Percentiles rank a stretch among this genome's conserved stretches.
These are phyloP conservation scores for Hydra vulgaris DNA, from an alignment of 30 jellyfish, hydroid and myxozoan genomes.

Conservation along the genomic window DNA sequence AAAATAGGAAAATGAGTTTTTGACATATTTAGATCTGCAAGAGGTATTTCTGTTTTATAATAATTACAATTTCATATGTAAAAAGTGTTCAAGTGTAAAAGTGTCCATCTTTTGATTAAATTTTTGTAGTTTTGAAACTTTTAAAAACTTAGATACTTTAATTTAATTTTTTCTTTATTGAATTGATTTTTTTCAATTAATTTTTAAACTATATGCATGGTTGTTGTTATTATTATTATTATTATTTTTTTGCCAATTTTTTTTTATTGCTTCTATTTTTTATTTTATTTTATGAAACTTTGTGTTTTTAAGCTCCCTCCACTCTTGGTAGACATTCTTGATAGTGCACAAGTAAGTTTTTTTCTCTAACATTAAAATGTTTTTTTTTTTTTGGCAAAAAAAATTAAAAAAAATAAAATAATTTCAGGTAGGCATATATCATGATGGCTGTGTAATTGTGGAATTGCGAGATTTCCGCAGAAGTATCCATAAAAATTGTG, in stretches of 20 bases:
- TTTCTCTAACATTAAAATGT: neutral
- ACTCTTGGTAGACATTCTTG: slow-evolving; percentile 56
- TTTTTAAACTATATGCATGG: too few species aligned
- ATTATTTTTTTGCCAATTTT: too few species aligned
- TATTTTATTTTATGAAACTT: neutral
- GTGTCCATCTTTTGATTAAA: neutral
- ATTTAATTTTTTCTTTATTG: neutral
- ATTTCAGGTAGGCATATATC: slow-evolving; percentile 55
- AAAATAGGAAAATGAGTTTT: slow-evolving; percentile 69
- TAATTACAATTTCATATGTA: neutral
- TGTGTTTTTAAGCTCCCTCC: slow-evolving; percentile 59
- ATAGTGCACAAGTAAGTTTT: slow-evolving; percentile 52
- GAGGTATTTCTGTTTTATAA: slow-evolving; percentile 24
- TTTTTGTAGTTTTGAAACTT: neutral
- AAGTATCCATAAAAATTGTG: slow-evolving; percentile 40
- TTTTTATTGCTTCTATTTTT: too few species aligned
- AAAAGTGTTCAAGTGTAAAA: neutral
- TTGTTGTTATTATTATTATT: too few species aligned
- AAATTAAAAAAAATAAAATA: neutral
- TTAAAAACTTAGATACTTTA: neutral
- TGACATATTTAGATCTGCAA: slow-evolving; percentile 73
- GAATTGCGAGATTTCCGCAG: slow-evolving; percentile 78
- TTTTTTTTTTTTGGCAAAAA: neutral
- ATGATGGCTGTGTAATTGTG: slow-evolving; percentile 91
- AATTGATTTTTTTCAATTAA: too few species aligned